Percentiles rank a stretch among this genome's conserved stretches.
Conservation (phyloP, 2,888 invertebrate species). For the Pristionchus exspectatus region DNA sequence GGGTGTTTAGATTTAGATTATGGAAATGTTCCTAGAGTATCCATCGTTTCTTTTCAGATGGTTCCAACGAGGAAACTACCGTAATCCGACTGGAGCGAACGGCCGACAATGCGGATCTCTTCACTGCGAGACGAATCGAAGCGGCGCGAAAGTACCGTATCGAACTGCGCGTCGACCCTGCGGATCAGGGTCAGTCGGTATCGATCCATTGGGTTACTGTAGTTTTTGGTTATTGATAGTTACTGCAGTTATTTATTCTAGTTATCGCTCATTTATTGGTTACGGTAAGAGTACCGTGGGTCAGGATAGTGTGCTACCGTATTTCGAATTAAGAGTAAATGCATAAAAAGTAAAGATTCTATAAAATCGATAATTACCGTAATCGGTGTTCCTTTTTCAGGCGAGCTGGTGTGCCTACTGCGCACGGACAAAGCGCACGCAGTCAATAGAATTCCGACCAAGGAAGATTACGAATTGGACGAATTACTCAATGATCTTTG, state of each 20-base stretch:
- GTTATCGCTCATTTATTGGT: background rate
- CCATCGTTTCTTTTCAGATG: constrained; percentile 29
- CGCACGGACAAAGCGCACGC: constrained; percentile 56
- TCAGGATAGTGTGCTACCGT: background rate
- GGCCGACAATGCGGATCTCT: constrained; percentile 52
- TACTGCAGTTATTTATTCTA: background rate
- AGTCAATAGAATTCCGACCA: constrained; percentile 52
- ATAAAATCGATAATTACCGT: background rate
- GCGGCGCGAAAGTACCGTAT: constrained; percentile 50
- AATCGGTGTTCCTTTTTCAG: background rate
- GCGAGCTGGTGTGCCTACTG: constrained; percentile 53
- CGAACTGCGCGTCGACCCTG: constrained; percentile 29
- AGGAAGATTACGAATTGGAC: constrained; percentile 48
- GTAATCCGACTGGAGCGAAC: constrained; percentile 42
- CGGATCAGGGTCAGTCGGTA: constrained; percentile 45
- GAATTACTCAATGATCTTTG: constrained; percentile 38
- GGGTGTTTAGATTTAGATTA: no score
- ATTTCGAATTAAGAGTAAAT: no score
- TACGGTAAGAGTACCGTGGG: background rate
- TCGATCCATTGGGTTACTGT: background rate
- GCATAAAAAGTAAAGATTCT: background rate
- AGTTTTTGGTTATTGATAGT: no score
- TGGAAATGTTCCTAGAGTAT: no score
- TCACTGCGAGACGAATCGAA: constrained; percentile 42
- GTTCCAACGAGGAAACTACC: constrained; percentile 47